Conservation (phyloP, 2,888 invertebrate species). For the Drosophila meridionalis region DNA sequence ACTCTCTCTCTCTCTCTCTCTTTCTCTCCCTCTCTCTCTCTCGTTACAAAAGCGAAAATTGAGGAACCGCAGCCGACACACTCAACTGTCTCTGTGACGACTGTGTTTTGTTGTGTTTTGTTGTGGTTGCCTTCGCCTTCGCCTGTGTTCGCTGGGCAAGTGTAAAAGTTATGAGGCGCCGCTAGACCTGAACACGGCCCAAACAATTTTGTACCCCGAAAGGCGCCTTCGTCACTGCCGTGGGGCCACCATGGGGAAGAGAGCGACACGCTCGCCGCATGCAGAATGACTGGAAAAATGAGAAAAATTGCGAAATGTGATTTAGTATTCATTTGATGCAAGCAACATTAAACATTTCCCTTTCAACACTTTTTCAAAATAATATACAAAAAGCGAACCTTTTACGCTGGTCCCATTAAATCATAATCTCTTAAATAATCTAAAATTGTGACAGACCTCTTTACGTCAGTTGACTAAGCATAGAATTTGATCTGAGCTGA, state of each 20-base stretch:
- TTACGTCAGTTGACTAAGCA: too few species aligned
- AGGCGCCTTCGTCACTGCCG: neutral
- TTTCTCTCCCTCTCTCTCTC: too few species aligned
- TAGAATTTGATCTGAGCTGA: neutral
- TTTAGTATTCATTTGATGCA: slow-evolving; percentile 29
- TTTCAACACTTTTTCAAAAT: neutral
- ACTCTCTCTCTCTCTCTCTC: too few species aligned
- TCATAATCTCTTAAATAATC: neutral
- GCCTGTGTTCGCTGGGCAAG: slow-evolving; percentile 32
- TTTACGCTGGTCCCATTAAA: neutral
- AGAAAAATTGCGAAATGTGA: slow-evolving; percentile 19
- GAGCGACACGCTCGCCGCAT: slow-evolving; percentile 23
- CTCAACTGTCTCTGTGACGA: slow-evolving; percentile 26
- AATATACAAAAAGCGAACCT: neutral
- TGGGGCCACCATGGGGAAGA: too few species aligned
- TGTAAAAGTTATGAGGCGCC: slow-evolving; percentile 66
- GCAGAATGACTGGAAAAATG: slow-evolving; percentile 16
- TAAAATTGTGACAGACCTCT: neutral
- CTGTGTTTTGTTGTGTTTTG: slow-evolving; percentile 8
- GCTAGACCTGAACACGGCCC: slow-evolving; percentile 38
- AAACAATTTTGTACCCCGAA: slow-evolving; percentile 33
- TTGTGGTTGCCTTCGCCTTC: slow-evolving; percentile 16
- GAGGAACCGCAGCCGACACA: slow-evolving; percentile 26
- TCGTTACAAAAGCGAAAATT: slow-evolving; percentile 9
- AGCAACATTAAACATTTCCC: neutral